These are phyloP conservation scores for Brachionus asplanchnoidis DNA, from an alignment of 1,140 invertebrate genomes.

Conservation along the genomic window DNA sequence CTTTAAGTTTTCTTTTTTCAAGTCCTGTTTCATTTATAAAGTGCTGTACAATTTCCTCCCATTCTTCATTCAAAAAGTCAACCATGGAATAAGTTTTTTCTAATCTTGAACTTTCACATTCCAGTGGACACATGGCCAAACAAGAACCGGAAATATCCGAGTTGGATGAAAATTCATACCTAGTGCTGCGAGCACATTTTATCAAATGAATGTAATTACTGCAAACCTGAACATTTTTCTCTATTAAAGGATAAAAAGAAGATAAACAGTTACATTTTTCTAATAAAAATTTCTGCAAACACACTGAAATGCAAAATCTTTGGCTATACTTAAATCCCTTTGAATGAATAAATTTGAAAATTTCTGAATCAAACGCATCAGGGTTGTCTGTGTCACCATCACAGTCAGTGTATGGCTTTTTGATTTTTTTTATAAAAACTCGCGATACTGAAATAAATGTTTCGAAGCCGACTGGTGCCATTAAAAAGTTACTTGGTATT, in stretches of 20 bases:
- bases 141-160: background rate
- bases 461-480: background rate
- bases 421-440: background rate
- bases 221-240: background rate
- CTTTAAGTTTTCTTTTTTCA: background rate
- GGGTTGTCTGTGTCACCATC: background rate
- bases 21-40: background rate
- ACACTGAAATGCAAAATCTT: background rate
- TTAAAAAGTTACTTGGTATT: background rate
- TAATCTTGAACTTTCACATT: background rate
- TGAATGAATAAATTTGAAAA: background rate
- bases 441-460: conserved; percentile 1
- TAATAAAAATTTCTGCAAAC: background rate
- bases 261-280: background rate
- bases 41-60: background rate
- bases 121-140: background rate
- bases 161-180: background rate
- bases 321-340: background rate
- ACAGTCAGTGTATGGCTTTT: conserved; percentile 9
- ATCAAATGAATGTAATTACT: background rate
- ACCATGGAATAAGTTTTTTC: background rate
- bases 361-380: background rate
- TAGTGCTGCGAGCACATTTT: background rate
- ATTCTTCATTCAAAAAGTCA: background rate
- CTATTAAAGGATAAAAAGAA: background rate